These are phyloP conservation scores for Pycnomerus fuliginosus DNA, from an alignment of 2,888 invertebrate genomes.

Conservation along the genomic window DNA sequence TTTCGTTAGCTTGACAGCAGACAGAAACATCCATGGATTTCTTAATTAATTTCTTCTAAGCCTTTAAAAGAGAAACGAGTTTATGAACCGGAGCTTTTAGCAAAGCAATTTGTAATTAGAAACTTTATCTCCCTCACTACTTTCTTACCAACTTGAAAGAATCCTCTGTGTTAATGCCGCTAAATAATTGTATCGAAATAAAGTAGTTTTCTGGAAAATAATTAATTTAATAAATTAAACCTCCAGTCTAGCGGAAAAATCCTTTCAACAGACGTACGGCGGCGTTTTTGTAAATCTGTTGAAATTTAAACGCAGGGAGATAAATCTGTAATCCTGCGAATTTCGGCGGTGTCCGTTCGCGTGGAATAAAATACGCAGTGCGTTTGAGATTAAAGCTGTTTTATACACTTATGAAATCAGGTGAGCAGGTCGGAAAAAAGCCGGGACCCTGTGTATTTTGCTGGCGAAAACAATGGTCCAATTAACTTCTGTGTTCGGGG, in stretches of 20 bases:
- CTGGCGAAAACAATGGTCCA: slow-evolving; percentile 33
- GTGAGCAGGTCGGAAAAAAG: slow-evolving; percentile 26
- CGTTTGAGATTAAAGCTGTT: slow-evolving; percentile 14
- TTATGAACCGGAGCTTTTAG: slow-evolving; percentile 24
- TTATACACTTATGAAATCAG: slow-evolving; percentile 27
- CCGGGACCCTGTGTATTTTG: slow-evolving; percentile 19
- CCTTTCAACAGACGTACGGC: too few species aligned
- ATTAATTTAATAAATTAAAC: too few species aligned
- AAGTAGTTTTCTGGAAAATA: too few species aligned
- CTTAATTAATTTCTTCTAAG: slow-evolving; percentile 31
- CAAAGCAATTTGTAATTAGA: slow-evolving; percentile 35
- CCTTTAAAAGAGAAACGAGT: slow-evolving; percentile 23
- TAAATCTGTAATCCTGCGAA: slow-evolving; percentile 19
- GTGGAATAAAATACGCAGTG: slow-evolving; percentile 8
- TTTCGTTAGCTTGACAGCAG: too few species aligned
- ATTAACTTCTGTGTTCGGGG: slow-evolving; percentile 32
- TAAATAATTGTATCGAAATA: too few species aligned
- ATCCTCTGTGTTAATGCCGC: slow-evolving; percentile 16
- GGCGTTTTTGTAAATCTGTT: too few species aligned
- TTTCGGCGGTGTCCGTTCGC: slow-evolving; percentile 10
- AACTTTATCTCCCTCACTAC: slow-evolving; percentile 31
- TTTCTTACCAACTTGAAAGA: slow-evolving; percentile 22
- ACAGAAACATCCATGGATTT: slow-evolving; percentile 24
- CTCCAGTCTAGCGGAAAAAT: too few species aligned
- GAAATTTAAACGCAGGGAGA: slow-evolving; percentile 14